phyloP scores from a whole-genome alignment of 2,888 invertebrate genomes.

The Apocheima hispidaria region DNA sequence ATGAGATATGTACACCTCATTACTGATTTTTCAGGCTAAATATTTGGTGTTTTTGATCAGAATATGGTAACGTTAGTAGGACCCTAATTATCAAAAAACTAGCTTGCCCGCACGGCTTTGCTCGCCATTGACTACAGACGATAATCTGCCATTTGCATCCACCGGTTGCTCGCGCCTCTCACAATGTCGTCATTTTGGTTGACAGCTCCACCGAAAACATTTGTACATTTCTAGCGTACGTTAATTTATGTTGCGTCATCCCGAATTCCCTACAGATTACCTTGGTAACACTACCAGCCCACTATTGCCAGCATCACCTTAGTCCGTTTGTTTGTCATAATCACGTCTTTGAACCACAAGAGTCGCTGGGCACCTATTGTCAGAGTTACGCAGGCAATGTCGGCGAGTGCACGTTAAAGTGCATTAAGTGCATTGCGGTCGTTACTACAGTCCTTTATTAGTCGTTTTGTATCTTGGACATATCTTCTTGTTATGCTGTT shows the following conservation, averaged over 20 bases:
- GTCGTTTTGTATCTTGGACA: slow-evolving; percentile 21
- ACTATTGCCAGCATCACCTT: slow-evolving; percentile 29
- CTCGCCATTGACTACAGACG: no score
- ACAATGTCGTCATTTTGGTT: no score
- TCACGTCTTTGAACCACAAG: slow-evolving; percentile 42
- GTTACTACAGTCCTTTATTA: slow-evolving; percentile 30
- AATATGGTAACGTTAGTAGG: no score
- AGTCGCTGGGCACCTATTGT: slow-evolving; percentile 41
- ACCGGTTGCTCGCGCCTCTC: no score
- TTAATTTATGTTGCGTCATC: not conserved
- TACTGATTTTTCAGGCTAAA: no score
- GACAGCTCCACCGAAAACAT: no score
- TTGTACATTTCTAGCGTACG: not conserved
- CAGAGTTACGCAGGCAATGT: slow-evolving; percentile 42
- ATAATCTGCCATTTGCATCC: no score
- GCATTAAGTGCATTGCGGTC: slow-evolving; percentile 37
- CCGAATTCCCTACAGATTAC: not conserved
- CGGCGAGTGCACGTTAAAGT: slow-evolving; percentile 42
- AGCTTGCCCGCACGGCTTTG: no score
- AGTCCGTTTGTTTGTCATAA: slow-evolving; percentile 47
- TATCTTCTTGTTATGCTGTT: slow-evolving; percentile 21
- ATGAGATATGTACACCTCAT: no score
- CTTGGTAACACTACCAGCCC: slow-evolving; percentile 12
- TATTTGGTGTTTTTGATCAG: no score
- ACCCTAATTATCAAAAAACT: no score